Evolutionary conservation across 2,888 invertebrate species (phyloP).

Genomic region (Cinara cedri): DNA sequence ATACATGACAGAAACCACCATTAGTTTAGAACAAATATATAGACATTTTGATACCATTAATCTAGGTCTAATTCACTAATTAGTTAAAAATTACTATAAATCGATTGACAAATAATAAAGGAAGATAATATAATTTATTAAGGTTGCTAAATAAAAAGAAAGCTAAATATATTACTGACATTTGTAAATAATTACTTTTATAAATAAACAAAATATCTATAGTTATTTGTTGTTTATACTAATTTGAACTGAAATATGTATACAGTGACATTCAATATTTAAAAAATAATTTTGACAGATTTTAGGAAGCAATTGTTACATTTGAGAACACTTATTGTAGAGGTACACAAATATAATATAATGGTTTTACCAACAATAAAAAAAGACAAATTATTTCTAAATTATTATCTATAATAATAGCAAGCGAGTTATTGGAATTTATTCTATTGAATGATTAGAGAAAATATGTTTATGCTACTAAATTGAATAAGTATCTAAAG

Average conservation of each 20-base stretch:
- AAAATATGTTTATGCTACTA: neutral
- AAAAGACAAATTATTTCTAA: neutral
- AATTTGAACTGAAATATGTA: neutral
- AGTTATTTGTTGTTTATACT: neutral
- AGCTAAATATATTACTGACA: neutral
- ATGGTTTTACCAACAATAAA: neutral
- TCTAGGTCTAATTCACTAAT: neutral
- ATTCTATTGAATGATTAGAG: neutral
- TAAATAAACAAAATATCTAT: neutral
- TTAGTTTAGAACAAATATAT: neutral
- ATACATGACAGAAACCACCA: neutral
- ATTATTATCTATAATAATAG: neutral
- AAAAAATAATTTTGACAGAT: neutral
- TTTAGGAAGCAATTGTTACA: conserved; percentile 12
- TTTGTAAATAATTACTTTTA: neutral
- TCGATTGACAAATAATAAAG: neutral
- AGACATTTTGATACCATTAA: too few relatives aligned
- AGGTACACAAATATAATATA: neutral
- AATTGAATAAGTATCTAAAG: neutral
- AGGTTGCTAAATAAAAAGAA: neutral
- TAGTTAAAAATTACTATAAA: neutral
- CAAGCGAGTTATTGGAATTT: neutral
- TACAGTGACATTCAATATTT: too few relatives aligned
- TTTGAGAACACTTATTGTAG: conserved; percentile 16
- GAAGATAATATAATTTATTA: neutral